Percentiles rank a stretch among this genome's conserved stretches.
Evolutionary conservation across 2,113 vertebrate species (phyloP).

Genomic region (Myrmecobius fasciatus): DNA sequence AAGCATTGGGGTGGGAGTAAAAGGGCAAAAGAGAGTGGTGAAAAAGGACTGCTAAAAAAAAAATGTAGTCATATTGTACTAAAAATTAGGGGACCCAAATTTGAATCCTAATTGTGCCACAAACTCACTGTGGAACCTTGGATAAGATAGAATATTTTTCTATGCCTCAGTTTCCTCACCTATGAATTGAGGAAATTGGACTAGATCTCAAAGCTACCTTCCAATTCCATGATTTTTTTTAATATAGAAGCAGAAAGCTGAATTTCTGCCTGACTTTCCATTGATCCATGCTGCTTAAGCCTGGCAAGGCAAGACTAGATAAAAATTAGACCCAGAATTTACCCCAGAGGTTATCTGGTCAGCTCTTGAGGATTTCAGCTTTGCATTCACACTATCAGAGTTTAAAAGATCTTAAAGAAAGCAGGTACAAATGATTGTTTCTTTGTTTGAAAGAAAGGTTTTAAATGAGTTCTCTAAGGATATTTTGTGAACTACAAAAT

Average conservation of each 20-base stretch:
- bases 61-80: neutral
- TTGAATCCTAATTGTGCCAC: neutral
- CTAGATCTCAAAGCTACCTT: neutral
- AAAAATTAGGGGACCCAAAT: neutral
- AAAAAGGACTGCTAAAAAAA: neutral
- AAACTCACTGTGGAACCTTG: neutral
- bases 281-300: neutral
- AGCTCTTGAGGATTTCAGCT: slow-evolving; percentile 24
- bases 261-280: neutral
- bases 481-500: slow-evolving; percentile 26
- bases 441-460: neutral
- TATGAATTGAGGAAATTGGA: neutral
- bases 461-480: slow-evolving; percentile 26
- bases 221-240: neutral
- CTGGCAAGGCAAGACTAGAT: neutral
- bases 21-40: neutral
- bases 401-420: neutral
- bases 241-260: neutral
- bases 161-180: neutral
- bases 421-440: neutral
- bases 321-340: neutral
- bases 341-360: neutral
- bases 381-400: slow-evolving; percentile 13
- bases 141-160: neutral
- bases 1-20: neutral